Base-by-base conservation (phyloP, 1,140 invertebrate genomes). In the Gonatopus flavifemur region DNA sequence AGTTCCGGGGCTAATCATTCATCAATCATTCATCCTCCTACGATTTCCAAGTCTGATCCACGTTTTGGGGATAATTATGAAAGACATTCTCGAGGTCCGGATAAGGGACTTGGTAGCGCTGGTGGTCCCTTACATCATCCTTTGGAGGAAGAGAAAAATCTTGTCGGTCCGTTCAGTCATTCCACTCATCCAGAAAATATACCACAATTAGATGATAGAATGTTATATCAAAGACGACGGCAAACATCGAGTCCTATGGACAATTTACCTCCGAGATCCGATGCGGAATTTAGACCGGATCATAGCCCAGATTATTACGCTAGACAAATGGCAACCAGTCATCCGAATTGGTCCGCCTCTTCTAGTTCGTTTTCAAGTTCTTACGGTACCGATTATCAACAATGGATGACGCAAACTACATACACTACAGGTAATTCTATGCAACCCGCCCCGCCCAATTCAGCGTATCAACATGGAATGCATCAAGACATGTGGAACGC, bases 31-130 rank as follows among this genome's bases (percentile, higher is more conserved):
- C n/a, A 36, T 18, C 6, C 41, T 20, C 32, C 35, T 8, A 30
- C 46, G 7, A 13, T 22, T 25, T 41, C 32, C 0, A 66, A 57
- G 5, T 10, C 37, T 0, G 60, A 66, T 3, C 55, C 51, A 0
- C 58, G 69, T 16, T 72, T 62, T 30, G 55, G 66, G 0, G 64
- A 72, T 16, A 71, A 69, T 33, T 72, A 71, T 9, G 70, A 74
- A 9, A 56, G 65, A 13, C 58, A 69, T 52, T 59, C 66, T 2
- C 63, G 65, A 0, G 62, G 53, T 12, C 24, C 33, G 2, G 42
- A 59, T 18, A 49, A 59, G 2, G 20, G 25, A 10, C 18, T n/a
- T n/a, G n/a, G n/a, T n/a, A n/a, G n/a, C n/a, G n/a, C n/a, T n/a
- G n/a, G n/a, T n/a, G n/a, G n/a, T n/a, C n/a, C n/a, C n/a, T n/a